A percentile compares a stretch with the other conserved stretches of the same genome.
phyloP scores from a whole-genome alignment of 2,797 vertebrate genomes.

The Peromyscus eremicus region DNA sequence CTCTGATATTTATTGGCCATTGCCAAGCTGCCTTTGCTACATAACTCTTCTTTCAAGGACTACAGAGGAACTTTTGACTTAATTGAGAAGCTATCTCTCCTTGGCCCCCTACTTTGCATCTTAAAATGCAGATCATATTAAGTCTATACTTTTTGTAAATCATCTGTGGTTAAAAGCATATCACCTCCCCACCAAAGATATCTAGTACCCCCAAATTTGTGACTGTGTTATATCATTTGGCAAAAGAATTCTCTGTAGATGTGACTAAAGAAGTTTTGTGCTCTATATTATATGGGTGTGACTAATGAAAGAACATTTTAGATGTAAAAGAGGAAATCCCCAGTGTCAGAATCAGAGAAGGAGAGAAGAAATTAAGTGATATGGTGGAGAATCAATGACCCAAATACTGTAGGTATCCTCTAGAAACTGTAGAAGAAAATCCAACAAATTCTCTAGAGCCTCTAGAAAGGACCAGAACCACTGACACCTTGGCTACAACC shows the following conservation, averaged over 20 bases:
- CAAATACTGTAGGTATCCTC: not conserved
- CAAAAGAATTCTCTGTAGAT: not conserved
- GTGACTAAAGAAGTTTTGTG: not conserved
- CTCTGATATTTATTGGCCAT: not conserved
- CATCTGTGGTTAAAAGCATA: not conserved
- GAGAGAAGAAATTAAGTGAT: not conserved
- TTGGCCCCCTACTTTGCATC: not conserved
- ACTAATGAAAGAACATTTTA: not conserved
- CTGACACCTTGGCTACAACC: not conserved
- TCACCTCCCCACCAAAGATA: not conserved
- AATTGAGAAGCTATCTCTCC: not conserved
- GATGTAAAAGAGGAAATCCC: not conserved
- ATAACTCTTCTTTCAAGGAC: slow-evolving; percentile 31
- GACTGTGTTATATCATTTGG: not conserved
- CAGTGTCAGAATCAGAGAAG: not conserved
- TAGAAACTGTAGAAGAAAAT: not conserved
- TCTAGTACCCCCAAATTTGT: not conserved
- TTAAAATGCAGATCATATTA: not conserved
- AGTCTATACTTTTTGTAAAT: not conserved
- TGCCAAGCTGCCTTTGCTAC: not conserved
- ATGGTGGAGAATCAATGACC: not conserved
- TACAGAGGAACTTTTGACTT: not conserved
- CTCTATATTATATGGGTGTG: not conserved
- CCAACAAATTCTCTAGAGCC: not conserved
- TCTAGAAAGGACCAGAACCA: not conserved